Evolutionary conservation across 2,888 invertebrate genomes (phyloP).

Genomic region (Auanema freiburgensis): DNA sequence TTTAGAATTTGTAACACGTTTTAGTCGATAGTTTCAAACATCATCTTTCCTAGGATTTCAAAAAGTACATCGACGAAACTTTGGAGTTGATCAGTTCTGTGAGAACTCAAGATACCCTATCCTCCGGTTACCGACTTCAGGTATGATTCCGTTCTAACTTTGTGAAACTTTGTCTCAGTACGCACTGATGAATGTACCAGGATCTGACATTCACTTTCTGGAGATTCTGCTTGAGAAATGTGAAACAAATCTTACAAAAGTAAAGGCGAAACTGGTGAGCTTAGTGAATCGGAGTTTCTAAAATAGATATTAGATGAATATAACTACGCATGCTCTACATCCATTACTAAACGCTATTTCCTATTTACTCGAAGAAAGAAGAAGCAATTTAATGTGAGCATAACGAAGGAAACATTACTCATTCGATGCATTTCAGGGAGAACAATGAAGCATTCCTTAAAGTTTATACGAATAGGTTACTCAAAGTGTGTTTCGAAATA

Average conservation of each 20-base stretch:
- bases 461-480: slow-evolving; percentile 1
- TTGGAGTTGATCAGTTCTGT: slow-evolving; percentile 6
- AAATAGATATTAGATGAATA: slow-evolving; percentile 21
- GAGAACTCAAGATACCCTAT: slow-evolving; percentile 16
- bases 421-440: no score
- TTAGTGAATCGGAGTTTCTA: not conserved
- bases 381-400: not conserved
- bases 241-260: not conserved
- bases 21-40: not conserved
- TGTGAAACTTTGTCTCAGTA: not conserved
- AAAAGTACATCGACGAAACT: slow-evolving; percentile 6
- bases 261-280: slow-evolving; percentile 12
- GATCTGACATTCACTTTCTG: not conserved
- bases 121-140: slow-evolving; percentile 31
- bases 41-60: slow-evolving; percentile 3
- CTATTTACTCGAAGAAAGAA: slow-evolving; percentile 23
- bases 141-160: slow-evolving; percentile 7
- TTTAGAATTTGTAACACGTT: not conserved
- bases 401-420: no score
- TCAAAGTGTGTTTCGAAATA: slow-evolving; percentile 19
- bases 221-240: slow-evolving; percentile 9
- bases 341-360: slow-evolving; percentile 33
- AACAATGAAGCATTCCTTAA: not conserved
- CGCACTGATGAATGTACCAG: no score
- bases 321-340: slow-evolving; percentile 30